These are phyloP conservation scores for Sylvia borin DNA, from an alignment of 2,797 vertebrate genomes.

Conservation along the genomic window DNA sequence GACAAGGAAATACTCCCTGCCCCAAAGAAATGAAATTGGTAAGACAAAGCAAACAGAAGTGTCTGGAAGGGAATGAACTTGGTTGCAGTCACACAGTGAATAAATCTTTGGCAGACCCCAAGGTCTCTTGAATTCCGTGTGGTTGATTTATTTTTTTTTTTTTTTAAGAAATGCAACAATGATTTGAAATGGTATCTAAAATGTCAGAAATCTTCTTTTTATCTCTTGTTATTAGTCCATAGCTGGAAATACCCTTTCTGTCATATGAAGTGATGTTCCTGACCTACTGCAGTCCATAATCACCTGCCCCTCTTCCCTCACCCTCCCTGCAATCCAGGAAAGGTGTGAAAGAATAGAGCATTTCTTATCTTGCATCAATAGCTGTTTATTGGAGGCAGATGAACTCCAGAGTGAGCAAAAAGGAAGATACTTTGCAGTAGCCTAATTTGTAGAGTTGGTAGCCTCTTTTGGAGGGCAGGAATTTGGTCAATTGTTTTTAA, in stretches of 20 bases:
- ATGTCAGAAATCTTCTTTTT: neutral
- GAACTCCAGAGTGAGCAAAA: neutral
- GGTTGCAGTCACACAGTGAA: neutral
- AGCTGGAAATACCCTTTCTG: neutral
- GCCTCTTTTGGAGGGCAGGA: neutral
- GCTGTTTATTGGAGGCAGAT: neutral
- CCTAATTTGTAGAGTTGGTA: neutral
- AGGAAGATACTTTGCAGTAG: neutral
- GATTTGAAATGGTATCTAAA: neutral
- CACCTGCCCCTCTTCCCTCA: neutral
- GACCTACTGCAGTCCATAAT: neutral
- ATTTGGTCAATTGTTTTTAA: neutral
- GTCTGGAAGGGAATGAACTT: constrained; percentile 15
- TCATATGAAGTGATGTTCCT: neutral
- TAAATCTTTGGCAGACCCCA: neutral
- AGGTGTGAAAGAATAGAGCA: neutral
- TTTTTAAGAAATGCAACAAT: neutral
- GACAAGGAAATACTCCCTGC: neutral
- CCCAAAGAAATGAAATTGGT: neutral
- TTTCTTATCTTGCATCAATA: neutral
- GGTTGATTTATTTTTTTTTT: neutral
- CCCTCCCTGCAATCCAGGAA: neutral
- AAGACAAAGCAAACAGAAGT: constrained; percentile 25
- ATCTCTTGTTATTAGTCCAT: neutral
- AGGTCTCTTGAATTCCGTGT: neutral